Evolutionary conservation across 1,140 invertebrate genomes (phyloP), one percentile per base, ranked within the genome.

Genomic region (Ooceraea biroi): DNA sequence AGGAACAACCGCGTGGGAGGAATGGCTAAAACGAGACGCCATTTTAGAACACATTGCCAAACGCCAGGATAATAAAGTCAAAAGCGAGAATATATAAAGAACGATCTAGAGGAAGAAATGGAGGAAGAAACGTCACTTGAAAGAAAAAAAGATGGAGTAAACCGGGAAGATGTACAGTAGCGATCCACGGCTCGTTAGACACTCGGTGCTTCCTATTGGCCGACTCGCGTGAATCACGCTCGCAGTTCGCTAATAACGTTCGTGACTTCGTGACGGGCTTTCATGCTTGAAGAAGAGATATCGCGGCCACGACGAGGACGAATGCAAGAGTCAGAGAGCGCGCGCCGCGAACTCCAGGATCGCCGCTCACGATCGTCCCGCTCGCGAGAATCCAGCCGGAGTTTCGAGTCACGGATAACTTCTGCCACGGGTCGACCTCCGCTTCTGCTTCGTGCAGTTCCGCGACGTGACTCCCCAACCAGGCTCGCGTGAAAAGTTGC

Each of bases 191-290:
- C 71, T 71, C 12, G 44, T 77, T 57, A 85, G 36, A 57, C 50
- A 14, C n/a, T 12, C 10, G 8, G n/a, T 36, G 63, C 50, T 80
- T 85, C 41, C 66, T 78, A 76, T 72, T 85, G 76, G 77, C 72
- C 85, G 65, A 72, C 63, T 60, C 80, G 82, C 71, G 77, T 57
- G 74, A 84, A 90, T 91, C 86, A 90, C 84, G 88, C 89, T 83
- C 84, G 58, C 87, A 82, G 85, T 90, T 91, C 88, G 78, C 88
- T 92, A 92, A 92, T 92, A 91, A 88, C 86, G 87, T 90, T 92
- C 92, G 91, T 92, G 92, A 92, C 89, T 92, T 89, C 87, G 88
- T 90, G 90, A 90, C 82, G 88, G 65, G 77, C 87, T 89, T 86
- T 68, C 66, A 41, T 30, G 52, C n/a, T 58, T 48, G n/a, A 46